phyloP scores from a whole-genome alignment of 2,797 vertebrate species.

The Trachops cirrhosus region DNA sequence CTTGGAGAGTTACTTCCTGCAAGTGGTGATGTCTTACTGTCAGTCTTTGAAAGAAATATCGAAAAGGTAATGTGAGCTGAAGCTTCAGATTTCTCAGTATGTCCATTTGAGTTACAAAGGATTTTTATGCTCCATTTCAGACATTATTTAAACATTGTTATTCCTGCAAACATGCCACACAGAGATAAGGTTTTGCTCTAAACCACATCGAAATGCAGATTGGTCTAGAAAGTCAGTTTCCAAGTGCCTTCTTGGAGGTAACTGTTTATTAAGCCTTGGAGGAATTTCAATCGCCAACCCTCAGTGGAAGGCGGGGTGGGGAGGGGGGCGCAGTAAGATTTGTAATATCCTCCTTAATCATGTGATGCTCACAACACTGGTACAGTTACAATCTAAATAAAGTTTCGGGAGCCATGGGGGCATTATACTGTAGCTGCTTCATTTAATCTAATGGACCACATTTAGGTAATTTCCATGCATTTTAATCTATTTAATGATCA shows the following conservation, averaged over 20 bases:
- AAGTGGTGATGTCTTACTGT: constrained; percentile 61
- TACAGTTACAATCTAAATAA: constrained; percentile 81
- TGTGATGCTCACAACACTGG: constrained; percentile 79
- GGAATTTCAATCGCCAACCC: constrained; percentile 78
- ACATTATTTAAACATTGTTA: constrained; percentile 85
- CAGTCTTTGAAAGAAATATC: constrained; percentile 76
- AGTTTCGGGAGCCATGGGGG: constrained; percentile 78
- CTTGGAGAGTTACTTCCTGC: constrained; percentile 66
- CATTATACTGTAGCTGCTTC: constrained; percentile 81
- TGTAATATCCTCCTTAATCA: constrained; percentile 78
- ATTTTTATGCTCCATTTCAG: constrained; percentile 83
- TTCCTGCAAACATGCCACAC: constrained; percentile 84
- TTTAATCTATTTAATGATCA: constrained; percentile 86
- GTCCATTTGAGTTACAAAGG: constrained; percentile 81
- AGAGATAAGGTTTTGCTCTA: constrained; percentile 84
- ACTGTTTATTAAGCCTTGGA: constrained; percentile 81
- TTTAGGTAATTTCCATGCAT: constrained; percentile 84
- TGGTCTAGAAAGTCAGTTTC: constrained; percentile 69
- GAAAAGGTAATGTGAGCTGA: constrained; percentile 72
- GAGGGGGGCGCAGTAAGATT: background rate
- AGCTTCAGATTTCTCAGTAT: constrained; percentile 77
- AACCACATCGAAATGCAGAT: constrained; percentile 82
- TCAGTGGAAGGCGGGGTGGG: constrained; percentile 5
- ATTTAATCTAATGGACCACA: constrained; percentile 84
- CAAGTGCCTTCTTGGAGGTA: constrained; percentile 78